Conservation (phyloP, 1,140 invertebrate genomes). For the Nasonia vitripennis region DNA sequence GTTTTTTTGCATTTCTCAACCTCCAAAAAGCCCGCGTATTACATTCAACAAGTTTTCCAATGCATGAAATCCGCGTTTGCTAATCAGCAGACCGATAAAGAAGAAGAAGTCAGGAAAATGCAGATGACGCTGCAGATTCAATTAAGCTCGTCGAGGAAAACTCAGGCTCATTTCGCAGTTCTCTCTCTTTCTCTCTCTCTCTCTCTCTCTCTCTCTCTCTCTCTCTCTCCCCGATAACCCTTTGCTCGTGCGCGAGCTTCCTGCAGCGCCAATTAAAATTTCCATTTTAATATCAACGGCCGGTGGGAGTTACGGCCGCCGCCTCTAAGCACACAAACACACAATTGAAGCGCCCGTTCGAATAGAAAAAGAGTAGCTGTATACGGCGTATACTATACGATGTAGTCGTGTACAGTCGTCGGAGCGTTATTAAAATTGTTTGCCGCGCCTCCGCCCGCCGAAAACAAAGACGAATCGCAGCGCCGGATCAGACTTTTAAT, state of each 20-base stretch:
- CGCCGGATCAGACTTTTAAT: conserved; percentile 33
- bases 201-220: neutral
- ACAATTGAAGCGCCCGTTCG: no score
- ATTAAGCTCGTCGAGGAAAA: neutral
- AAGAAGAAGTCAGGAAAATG: conserved; percentile 10
- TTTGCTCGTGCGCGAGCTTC: neutral
- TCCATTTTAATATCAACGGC: conserved; percentile 17
- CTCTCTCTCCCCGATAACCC: neutral
- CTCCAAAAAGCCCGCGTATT: no score
- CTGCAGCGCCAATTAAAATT: conserved; percentile 22
- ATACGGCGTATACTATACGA: neutral
- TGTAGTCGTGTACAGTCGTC: neutral
- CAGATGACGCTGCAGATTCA: conserved; percentile 18
- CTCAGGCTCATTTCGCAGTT: conserved; percentile 9
- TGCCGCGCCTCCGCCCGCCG: neutral
- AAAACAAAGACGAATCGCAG: conserved; percentile 20
- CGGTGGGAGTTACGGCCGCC: no score
- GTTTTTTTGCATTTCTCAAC: no score
- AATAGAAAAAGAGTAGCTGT: conserved; percentile 12
- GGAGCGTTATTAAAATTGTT: conserved; percentile 39
- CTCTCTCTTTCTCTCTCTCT: neutral
- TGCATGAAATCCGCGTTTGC: no score
- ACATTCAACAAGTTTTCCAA: no score
- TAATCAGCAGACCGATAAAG: neutral
- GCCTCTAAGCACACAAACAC: no score